Base-by-base conservation (phyloP, 2,797 vertebrate genomes). In the Pangasius djambal region DNA sequence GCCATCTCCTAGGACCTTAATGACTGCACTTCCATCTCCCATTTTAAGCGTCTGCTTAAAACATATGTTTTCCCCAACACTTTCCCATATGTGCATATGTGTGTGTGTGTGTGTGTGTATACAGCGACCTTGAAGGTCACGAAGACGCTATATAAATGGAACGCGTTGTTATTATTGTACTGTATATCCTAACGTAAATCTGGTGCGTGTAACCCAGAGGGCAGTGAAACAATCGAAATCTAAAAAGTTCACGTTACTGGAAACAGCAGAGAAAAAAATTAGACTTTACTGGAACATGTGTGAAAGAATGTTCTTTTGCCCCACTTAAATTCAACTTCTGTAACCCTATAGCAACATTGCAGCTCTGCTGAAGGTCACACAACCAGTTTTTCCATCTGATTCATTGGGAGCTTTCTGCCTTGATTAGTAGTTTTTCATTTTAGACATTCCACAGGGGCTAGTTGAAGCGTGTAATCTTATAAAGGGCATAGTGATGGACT, bases 261-360 rank as follows among this genome's bases (percentile, higher is more conserved):
- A 96, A 96, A 91, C 90, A 92, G 90, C 87, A 85, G 85, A 91
- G 93, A 90, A 86, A 48, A 44, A 84, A 90, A 78, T 78, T 74
- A 31, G 79, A 90, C 92, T 92, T 95, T 96, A 95, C 95, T 95
- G 95, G 95, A 95, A 96, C 89, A 94, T 93, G 93, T 59, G 81
- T 37, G 13, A 74, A 86, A 91, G 52, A 88, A 63, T 90, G 88
- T 70, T 75, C 84, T 82, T 87, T 72, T 90, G 61, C 79, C 9
- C 50, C 22, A 83, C 44, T 89, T 90, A 92, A 93, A 92, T 87
- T 83, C 89, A 86, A 75, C 93, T 92, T 91, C 90, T 90, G 90
- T 92, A 93, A 93, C 87, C 48, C 28, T 89, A 89, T 87, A 84
- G 90, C 52, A 90, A 88, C 89, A 92, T 91, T 65, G 83, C 48